Evolutionary conservation across 2,797 vertebrate genomes (phyloP), one percentile per base, ranked within the genome.

Genomic region (Aselliscus stoliczkanus): DNA sequence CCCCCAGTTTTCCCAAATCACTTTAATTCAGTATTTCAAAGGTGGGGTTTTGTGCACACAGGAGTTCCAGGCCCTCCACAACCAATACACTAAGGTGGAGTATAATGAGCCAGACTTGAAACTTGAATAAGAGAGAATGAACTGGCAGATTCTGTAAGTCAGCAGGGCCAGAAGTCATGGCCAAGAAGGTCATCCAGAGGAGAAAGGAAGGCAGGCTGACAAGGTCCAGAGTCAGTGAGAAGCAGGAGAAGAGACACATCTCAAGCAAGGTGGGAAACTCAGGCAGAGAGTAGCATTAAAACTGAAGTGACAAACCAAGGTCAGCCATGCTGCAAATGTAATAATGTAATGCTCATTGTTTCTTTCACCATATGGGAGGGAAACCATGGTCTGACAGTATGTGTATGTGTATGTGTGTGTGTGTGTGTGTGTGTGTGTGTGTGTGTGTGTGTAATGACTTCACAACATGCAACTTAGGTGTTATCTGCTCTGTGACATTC

Each of bases 81-180:
- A 69, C 23, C 23, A 84, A 77, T 25, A 60, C 34, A 60, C 2
- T 65, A 27, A 77, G 52, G 42, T 72, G 62, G 47, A 91, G 37
- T 12, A 31, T 17, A 77, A 65, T 34, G 18, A 94, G 20, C 34
- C 73, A 70, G 47, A 64, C 15, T 23, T 77, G 54, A 80, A 97
- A 91, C 23, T 18, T 62, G 23, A 97, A 13, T 73, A 25, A 93
- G 29, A 72, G 34, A 67, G 54, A 60, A 1, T 29, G 2, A 88
- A 65, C 73, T 82, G 69, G 62, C 56, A 95, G 62, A 88, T 88
- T 82, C 31, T 90, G 6, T 31, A 90, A 92, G n/a, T 91, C 77
- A 94, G 44, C 31, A 90, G 56, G 52, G 52, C 42, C 37, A 67
- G 42, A 86, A 96, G n/a, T 77, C 18, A n/a, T 39, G n/a, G 83